These are phyloP conservation scores for Dendrocopos noguchii DNA, from an alignment of 2,113 vertebrate species.

Conservation along the genomic window DNA sequence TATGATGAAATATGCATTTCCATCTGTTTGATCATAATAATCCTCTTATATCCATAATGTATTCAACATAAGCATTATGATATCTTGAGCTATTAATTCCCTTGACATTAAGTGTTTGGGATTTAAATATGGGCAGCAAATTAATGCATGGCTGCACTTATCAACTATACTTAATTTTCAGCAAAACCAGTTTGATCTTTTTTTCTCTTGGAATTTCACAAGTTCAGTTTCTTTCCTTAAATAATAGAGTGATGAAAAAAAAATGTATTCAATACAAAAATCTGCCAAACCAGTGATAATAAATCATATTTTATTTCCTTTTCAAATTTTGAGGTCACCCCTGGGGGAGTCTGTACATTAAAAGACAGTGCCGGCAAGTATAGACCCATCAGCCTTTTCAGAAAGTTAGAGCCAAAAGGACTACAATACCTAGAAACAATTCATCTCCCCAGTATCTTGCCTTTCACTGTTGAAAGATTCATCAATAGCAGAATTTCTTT, in stretches of 20 bases:
- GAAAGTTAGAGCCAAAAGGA: background rate
- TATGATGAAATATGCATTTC: conserved; percentile 66
- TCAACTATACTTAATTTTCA: background rate
- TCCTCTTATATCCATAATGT: conserved; percentile 55
- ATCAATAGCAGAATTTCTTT: background rate
- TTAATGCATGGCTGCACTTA: background rate
- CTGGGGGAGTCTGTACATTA: background rate
- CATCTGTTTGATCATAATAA: conserved; percentile 68
- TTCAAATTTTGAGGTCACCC: background rate
- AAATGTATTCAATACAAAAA: background rate
- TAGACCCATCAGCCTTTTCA: background rate
- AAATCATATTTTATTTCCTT: background rate
- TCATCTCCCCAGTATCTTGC: background rate
- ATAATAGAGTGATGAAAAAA: background rate
- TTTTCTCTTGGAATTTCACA: background rate
- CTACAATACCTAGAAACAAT: background rate
- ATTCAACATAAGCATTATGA: conserved; percentile 4
- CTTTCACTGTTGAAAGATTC: conserved; percentile 8
- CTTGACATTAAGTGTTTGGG: conserved; percentile 3
- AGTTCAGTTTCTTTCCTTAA: background rate
- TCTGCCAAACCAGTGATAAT: background rate
- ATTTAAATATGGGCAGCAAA: conserved; percentile 27
- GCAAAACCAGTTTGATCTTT: background rate
- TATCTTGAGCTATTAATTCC: conserved; percentile 51
- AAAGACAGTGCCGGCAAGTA: background rate